phyloP scores from a whole-genome alignment of 2,113 vertebrate genomes.

The Mirounga angustirostris region DNA sequence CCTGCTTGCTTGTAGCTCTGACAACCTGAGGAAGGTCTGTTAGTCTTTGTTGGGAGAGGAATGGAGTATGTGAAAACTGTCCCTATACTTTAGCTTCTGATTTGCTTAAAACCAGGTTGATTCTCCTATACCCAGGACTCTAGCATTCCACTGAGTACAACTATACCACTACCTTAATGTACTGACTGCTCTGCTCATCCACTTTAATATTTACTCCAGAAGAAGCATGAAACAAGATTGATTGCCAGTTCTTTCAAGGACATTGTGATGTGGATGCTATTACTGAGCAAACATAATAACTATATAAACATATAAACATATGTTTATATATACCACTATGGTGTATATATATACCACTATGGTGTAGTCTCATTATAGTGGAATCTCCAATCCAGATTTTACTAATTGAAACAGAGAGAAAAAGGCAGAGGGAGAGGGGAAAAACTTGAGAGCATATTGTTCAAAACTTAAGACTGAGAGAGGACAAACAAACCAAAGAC shows the following conservation, averaged over 20 bases:
- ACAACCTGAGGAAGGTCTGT: background rate
- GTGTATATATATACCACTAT: background rate
- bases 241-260: background rate
- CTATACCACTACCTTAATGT: background rate
- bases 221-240: background rate
- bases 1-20: background rate
- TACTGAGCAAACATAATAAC: background rate
- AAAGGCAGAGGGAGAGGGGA: background rate
- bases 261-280: background rate
- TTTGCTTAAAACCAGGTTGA: background rate
- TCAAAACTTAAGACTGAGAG: background rate
- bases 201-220: background rate
- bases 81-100: background rate
- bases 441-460: background rate
- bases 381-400: background rate
- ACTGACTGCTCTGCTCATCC: background rate
- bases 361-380: background rate
- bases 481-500: background rate
- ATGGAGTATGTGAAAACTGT: background rate
- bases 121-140: background rate
- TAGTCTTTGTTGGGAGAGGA: background rate
- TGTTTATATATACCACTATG: background rate
- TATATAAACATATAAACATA: background rate
- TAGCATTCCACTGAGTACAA: background rate
- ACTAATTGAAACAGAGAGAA: background rate